phyloP scores from a whole-genome alignment of 1,140 invertebrate species.

The Oryctes rhinoceros region DNA sequence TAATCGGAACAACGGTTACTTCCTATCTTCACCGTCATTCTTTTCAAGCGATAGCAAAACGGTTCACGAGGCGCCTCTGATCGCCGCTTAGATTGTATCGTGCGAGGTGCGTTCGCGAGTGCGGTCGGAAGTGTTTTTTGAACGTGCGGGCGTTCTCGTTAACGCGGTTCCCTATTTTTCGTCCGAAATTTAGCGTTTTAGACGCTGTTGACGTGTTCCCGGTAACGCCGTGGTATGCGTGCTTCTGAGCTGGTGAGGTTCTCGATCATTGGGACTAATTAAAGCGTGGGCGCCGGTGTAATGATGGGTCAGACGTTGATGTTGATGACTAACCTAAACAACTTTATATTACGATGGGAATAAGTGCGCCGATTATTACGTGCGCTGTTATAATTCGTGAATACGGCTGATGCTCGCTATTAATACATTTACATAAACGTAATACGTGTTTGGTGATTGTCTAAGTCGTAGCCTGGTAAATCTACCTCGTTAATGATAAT shows the following conservation, averaged over 20 bases:
- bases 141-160: slow-evolving; percentile 18
- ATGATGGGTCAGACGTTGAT: slow-evolving; percentile 31
- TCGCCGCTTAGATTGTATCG: background rate
- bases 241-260: background rate
- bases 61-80: background rate
- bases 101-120: background rate
- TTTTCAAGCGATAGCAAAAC: too few species aligned
- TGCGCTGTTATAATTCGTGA: too few species aligned
- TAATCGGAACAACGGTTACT: too few species aligned
- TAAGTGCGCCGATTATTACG: background rate
- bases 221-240: background rate
- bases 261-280: slow-evolving; percentile 26
- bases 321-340: slow-evolving; percentile 29
- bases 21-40: too few species aligned
- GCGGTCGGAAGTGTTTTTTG: slow-evolving; percentile 29
- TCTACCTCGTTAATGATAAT: too few species aligned
- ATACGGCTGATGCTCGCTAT: too few species aligned
- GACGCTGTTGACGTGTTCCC: background rate
- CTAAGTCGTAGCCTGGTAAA: too few species aligned
- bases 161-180: background rate
- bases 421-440: too few species aligned
- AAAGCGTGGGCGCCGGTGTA: slow-evolving; percentile 1
- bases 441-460: too few species aligned
- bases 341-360: slow-evolving; percentile 14
- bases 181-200: slow-evolving; percentile 16